Conservation (phyloP, 2,113 vertebrate species). For the Propithecus coquereli region DNA sequence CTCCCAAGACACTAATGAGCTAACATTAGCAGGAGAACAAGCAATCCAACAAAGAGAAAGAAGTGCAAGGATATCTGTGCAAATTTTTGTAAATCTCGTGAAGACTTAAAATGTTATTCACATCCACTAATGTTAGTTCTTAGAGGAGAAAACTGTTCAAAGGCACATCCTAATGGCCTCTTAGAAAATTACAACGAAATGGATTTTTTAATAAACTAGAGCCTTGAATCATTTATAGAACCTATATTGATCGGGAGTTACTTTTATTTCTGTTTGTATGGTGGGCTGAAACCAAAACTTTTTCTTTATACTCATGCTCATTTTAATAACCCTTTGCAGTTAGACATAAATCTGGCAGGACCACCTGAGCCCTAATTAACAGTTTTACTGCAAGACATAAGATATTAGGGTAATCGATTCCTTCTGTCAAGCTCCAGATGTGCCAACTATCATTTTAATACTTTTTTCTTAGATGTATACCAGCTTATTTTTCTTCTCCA, state of each 20-base stretch:
- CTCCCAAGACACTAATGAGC: neutral
- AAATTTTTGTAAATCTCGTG: conserved; percentile 2
- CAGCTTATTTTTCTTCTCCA: neutral
- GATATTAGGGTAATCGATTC: conserved; percentile 36
- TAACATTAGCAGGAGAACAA: neutral
- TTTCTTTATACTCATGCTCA: conserved; percentile 12
- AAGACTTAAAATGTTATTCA: conserved; percentile 23
- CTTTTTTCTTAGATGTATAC: neutral
- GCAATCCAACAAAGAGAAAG: neutral
- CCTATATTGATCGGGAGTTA: conserved; percentile 34
- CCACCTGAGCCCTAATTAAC: conserved; percentile 65
- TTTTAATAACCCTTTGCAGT: conserved; percentile 53
- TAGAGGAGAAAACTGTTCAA: conserved; percentile 37
- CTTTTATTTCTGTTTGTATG: conserved; percentile 41
- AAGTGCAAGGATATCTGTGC: neutral
- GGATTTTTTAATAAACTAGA: conserved; percentile 32
- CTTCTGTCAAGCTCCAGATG: conserved; percentile 35
- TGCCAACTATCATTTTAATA: conserved; percentile 24
- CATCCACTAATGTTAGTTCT: neutral
- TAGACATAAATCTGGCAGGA: conserved; percentile 45
- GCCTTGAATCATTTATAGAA: conserved; percentile 52
- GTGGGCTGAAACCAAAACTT: conserved; percentile 13
- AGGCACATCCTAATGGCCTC: conserved; percentile 34
- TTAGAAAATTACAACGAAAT: conserved; percentile 55
- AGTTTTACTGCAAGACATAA: conserved; percentile 47